phyloP scores from a whole-genome alignment of 2,113 vertebrate genomes.

The Scalopus aquaticus region DNA sequence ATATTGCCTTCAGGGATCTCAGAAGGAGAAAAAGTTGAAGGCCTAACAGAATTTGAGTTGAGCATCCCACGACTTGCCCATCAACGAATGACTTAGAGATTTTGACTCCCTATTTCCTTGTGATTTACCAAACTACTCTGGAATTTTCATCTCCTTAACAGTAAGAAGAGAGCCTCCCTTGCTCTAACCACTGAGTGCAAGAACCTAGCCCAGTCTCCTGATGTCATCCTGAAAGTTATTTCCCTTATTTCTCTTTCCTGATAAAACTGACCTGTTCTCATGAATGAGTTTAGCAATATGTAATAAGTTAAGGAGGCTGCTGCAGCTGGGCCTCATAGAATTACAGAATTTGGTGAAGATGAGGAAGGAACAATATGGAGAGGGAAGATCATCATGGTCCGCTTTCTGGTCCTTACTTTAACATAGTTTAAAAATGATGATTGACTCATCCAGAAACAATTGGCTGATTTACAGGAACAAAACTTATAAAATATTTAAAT shows the following conservation, averaged over 20 bases:
- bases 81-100: background rate
- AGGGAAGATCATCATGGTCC: background rate
- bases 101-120: background rate
- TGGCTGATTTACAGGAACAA: background rate
- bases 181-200: background rate
- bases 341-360: background rate
- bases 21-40: background rate
- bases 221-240: background rate
- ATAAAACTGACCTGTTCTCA: background rate
- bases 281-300: background rate
- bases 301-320: background rate
- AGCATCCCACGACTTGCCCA: background rate
- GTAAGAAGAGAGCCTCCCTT: background rate
- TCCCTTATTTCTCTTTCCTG: background rate
- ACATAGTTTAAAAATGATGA: background rate
- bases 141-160: background rate
- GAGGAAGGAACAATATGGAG: background rate
- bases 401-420: background rate
- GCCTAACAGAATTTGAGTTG: background rate
- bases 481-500: background rate
- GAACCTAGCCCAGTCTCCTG: background rate
- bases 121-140: background rate
- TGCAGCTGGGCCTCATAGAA: background rate
- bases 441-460: background rate
- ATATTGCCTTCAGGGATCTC: background rate